These are phyloP conservation scores for Phalloptychus januarius DNA, from an alignment of 2,797 vertebrate species.

Conservation along the genomic window DNA sequence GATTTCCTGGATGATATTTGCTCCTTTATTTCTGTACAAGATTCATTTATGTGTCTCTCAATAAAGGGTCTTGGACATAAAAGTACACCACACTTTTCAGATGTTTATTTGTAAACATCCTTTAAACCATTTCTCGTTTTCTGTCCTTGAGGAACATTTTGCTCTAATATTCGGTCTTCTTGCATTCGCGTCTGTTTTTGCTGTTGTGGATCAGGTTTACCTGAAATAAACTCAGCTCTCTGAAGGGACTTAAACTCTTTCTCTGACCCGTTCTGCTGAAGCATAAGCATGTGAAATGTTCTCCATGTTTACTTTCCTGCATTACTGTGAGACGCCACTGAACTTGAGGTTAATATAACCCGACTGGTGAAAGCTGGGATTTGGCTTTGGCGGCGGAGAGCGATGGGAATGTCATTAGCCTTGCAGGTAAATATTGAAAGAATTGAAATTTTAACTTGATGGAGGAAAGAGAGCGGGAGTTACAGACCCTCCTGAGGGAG, in stretches of 20 bases:
- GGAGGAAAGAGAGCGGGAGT: conserved; percentile 5
- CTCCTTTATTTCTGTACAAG: no score
- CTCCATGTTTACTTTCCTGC: neutral
- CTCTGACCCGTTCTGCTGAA: neutral
- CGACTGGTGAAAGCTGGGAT: conserved; percentile 2
- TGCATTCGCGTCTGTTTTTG: neutral
- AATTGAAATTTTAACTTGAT: conserved; percentile 25
- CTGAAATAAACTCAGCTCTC: neutral
- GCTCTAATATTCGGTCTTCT: neutral
- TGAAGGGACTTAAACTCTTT: neutral
- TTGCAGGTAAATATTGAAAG: conserved; percentile 11
- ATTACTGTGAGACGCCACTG: neutral
- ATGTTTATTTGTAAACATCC: neutral
- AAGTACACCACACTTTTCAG: neutral
- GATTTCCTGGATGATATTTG: no score
- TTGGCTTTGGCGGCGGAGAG: neutral
- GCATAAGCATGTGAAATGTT: neutral
- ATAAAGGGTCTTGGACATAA: neutral
- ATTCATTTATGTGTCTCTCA: neutral
- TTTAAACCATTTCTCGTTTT: neutral
- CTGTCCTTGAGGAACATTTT: neutral
- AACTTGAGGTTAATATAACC: neutral
- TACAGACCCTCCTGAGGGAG: conserved; percentile 20
- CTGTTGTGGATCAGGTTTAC: neutral
- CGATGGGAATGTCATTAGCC: neutral